Conservation (phyloP, 2,797 vertebrate species). For the Esox masquinongy region DNA sequence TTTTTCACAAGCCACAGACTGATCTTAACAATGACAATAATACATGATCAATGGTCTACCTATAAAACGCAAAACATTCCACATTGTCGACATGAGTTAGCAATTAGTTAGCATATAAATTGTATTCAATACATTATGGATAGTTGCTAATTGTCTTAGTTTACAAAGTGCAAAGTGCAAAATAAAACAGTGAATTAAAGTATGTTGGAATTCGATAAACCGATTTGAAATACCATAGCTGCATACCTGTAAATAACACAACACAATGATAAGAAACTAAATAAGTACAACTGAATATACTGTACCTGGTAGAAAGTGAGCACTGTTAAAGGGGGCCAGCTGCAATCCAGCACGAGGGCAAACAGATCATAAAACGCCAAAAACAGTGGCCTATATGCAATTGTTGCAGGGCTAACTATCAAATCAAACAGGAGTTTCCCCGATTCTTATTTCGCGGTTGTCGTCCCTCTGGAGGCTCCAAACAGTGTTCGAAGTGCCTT, state of each 20-base stretch:
- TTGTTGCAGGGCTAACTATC: constrained; percentile 46
- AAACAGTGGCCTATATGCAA: constrained; percentile 49
- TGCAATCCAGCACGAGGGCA: constrained; percentile 74
- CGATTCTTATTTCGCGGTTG: constrained; percentile 37
- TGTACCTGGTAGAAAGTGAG: constrained; percentile 76
- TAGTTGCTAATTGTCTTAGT: constrained; percentile 56
- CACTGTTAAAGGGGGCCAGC: constrained; percentile 61
- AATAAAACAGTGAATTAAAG: constrained; percentile 31
- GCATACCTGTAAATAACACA: constrained; percentile 1
- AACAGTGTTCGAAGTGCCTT: constrained; percentile 60
- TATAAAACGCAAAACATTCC: constrained; percentile 10
- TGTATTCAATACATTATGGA: constrained; percentile 34
- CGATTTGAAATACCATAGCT: constrained; percentile 8
- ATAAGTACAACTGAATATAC: constrained; percentile 69
- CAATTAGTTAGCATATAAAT: neutral
- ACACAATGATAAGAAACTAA: constrained; percentile 19
- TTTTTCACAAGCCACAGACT: constrained; percentile 35
- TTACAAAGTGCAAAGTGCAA: constrained; percentile 50
- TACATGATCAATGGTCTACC: constrained; percentile 3
- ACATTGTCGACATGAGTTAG: neutral
- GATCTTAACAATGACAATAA: neutral
- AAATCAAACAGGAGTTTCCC: constrained; percentile 49
- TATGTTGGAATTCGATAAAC: neutral
- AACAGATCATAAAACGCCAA: constrained; percentile 60
- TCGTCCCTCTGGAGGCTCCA: constrained; percentile 63